Evolutionary conservation across 1,140 invertebrate species (phyloP), one percentile per base, ranked within the genome.

Genomic region (Drosophila obscura): DNA sequence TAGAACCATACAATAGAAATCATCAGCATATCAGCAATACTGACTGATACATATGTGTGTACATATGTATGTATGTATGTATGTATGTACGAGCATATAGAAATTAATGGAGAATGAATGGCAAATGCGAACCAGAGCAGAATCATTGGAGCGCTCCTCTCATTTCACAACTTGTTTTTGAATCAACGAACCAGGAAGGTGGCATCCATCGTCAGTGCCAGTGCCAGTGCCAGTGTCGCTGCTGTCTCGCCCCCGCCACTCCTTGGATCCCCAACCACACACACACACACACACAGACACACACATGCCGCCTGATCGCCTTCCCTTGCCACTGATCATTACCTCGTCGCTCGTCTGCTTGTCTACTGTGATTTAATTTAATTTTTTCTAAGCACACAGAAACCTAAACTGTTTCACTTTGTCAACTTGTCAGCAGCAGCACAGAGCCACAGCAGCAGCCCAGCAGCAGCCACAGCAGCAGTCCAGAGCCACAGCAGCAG

Each of bases 171-270:
- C 67, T 71, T 69, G 67, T 71, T 71, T 71, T 71, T 44, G 64
- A 69, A 69, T 69, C 67, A 71, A 71, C 67, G 67, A 71, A 71
- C 67, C 67, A 71, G 67, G 67, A 71, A 71, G 67, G 67, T 71
- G 67, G 65, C 45, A 65, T 62, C 44, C 58, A 26, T 24, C 56
- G 26, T 3, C 13, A 31, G 16, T 8, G 2, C 5, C 43, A 15
- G 19, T 5, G 31, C 9, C 51, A 16, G 19, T 16, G 43, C 6
- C 22, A 28, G n/a, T 22, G 2, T 8, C 31, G 9, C 31, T 4
- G 28, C 28, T 35, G 9, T 9, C 31, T 35, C 9, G 4, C 9
- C 31, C 2, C 28, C 7, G 0, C 31, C 31, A 31, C 31, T 31
- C 31, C 31, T 31, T 31, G 31, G 28, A 28, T 31, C 7, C 19